Conservation (phyloP, 2,797 vertebrate species). For the Spheniscus humboldti region DNA sequence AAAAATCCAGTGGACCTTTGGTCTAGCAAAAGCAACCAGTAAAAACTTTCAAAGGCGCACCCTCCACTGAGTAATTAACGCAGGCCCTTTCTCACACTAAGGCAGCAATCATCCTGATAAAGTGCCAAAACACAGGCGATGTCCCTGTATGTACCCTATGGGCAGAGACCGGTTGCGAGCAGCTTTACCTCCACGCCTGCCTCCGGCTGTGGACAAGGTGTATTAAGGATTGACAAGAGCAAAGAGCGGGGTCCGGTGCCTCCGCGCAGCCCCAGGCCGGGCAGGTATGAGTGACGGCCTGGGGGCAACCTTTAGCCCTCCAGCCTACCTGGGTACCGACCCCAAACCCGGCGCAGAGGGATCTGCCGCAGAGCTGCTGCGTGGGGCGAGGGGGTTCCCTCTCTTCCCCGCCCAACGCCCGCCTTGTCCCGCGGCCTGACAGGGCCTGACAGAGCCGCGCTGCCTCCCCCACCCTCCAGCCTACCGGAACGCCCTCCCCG, state of each 20-base stretch:
- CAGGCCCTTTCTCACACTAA: neutral
- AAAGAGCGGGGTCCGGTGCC: neutral
- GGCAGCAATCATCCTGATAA: neutral
- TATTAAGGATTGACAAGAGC: neutral
- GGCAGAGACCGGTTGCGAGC: neutral
- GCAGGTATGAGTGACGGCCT: neutral
- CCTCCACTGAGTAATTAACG: neutral
- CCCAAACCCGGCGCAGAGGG: too few species aligned
- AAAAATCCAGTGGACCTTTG: neutral
- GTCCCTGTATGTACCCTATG: neutral
- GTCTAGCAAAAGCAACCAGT: neutral
- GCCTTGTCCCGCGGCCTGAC: neutral
- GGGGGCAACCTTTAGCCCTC: neutral
- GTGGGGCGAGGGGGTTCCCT: rapidly evolving
- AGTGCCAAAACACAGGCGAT: rapidly evolving
- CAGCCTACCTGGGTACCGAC: neutral
- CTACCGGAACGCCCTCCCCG: neutral
- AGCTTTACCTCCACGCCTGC: neutral
- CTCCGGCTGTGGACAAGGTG: neutral
- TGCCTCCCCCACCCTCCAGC: rapidly evolving
- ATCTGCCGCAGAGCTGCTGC: neutral
- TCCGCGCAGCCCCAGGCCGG: neutral
- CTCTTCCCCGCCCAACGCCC: neutral
- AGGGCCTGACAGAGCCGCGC: neutral
- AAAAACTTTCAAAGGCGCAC: neutral